phyloP scores from a whole-genome alignment of 1,140 invertebrate species.

The Vanessa tameamea region DNA sequence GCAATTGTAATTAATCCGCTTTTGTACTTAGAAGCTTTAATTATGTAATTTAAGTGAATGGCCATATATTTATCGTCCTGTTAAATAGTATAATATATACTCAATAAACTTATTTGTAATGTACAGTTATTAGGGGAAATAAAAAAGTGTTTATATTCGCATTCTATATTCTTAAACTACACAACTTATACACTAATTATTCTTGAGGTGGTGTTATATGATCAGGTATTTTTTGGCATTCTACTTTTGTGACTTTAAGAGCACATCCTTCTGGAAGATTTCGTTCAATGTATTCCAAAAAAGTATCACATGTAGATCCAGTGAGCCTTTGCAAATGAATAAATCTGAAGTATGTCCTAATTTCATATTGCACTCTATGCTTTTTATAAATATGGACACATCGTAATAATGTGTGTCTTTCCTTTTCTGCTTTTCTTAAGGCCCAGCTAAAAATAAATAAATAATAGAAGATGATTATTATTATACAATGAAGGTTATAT shows the following conservation, averaged over 20 bases:
- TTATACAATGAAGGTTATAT: too few relatives aligned
- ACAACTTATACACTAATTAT: conserved; percentile 44
- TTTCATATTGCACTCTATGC: conserved; percentile 97
- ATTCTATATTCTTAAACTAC: conserved; percentile 43
- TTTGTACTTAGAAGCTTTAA: conserved; percentile 9
- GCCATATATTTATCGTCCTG: background rate
- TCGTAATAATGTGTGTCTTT: conserved; percentile 90
- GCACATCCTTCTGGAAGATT: conserved; percentile 98
- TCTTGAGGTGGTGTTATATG: conserved; percentile 73
- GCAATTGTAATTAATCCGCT: background rate
- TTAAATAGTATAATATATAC: background rate
- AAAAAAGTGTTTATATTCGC: conserved; percentile 17
- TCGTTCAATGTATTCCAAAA: conserved; percentile 97
- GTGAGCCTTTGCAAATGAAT: conserved; percentile 93
- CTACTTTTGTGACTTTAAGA: conserved; percentile 94
- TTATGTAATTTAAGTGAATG: background rate
- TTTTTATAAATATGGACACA: conserved; percentile 96
- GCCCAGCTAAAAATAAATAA: conserved; percentile 83
- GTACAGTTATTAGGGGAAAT: conserved; percentile 15
- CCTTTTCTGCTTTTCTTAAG: conserved; percentile 86
- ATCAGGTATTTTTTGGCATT: conserved; percentile 82
- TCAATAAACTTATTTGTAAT: conserved; percentile 7
- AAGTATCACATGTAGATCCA: conserved; percentile 96
- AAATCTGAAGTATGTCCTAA: conserved; percentile 94
- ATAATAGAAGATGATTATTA: too few relatives aligned